Percentiles rank a stretch among this genome's conserved stretches.
phyloP scores from a whole-genome alignment of 2,888 invertebrate genomes.

The Melanophora roralis region DNA sequence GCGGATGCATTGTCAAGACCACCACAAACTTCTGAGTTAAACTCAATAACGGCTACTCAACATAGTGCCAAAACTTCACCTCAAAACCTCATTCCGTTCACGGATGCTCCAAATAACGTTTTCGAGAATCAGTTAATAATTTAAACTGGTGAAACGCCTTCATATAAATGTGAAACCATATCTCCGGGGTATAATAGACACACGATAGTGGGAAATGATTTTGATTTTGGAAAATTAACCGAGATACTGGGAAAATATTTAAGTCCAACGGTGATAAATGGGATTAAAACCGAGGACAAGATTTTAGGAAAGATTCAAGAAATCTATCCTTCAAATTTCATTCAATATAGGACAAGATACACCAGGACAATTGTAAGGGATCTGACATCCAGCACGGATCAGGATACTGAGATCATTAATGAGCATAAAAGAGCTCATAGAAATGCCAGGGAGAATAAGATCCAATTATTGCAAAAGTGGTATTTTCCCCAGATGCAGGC shows the following conservation, averaged over 20 bases:
- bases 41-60: conserved; percentile 4
- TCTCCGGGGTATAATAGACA: conserved; percentile 11
- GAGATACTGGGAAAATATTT: background rate
- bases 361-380: conserved; percentile 15
- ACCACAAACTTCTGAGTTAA: background rate
- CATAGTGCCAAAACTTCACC: background rate
- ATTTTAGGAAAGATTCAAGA: conserved; percentile 21
- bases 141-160: background rate
- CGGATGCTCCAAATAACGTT: conserved; percentile 2
- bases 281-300: background rate
- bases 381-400: conserved; percentile 1
- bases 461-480: background rate
- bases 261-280: background rate
- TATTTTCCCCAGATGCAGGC: conserved; percentile 16
- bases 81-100: background rate
- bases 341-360: background rate
- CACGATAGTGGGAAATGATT: background rate
- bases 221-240: background rate
- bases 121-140: conserved; percentile 6
- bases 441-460: conserved; percentile 8
- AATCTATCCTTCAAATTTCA: background rate
- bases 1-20: conserved; percentile 17
- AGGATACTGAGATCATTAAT: conserved; percentile 1
- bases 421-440: conserved; percentile 12
- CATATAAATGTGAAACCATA: conserved; percentile 5